These are phyloP conservation scores for Apodemia mormo DNA, from an alignment of 2,888 invertebrate species.

Conservation along the genomic window DNA sequence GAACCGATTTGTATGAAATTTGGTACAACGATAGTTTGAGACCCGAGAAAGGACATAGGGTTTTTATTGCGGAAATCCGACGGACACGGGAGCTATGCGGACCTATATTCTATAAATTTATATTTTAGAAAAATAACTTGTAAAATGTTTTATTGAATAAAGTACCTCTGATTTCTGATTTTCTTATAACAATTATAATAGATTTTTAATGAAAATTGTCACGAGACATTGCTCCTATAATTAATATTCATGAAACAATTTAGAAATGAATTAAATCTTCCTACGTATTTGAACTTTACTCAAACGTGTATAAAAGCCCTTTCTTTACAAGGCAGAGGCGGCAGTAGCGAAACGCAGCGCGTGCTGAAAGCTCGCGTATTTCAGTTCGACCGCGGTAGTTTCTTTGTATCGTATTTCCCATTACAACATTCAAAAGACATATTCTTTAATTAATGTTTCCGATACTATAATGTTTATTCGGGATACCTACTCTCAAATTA, in stretches of 20 bases:
- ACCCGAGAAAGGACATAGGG: too few species aligned
- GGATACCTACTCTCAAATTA: neutral
- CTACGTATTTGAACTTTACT: conserved; percentile 15
- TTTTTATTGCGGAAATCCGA: too few species aligned
- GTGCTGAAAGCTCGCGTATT: conserved; percentile 25
- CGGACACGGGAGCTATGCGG: too few species aligned
- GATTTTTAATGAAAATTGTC: conserved; percentile 4
- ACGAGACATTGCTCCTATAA: neutral
- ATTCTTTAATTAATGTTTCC: neutral
- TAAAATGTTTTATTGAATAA: too few species aligned
- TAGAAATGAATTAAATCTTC: neutral
- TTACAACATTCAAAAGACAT: neutral
- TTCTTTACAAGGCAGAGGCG: conserved; percentile 22
- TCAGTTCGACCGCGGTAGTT: neutral
- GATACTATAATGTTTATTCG: neutral
- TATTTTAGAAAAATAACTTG: too few species aligned
- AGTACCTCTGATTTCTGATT: too few species aligned
- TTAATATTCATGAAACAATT: conserved; percentile 7
- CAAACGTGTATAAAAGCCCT: conserved; percentile 24
- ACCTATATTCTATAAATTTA: too few species aligned
- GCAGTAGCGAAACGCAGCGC: conserved; percentile 32
- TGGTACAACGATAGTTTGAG: too few species aligned
- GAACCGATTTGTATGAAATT: too few species aligned
- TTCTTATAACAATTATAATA: too few species aligned
- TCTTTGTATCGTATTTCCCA: neutral